Percentiles rank a stretch among this genome's conserved stretches.
phyloP scores from a whole-genome alignment of 1,140 invertebrate genomes.

The Trissolcus basalis region DNA sequence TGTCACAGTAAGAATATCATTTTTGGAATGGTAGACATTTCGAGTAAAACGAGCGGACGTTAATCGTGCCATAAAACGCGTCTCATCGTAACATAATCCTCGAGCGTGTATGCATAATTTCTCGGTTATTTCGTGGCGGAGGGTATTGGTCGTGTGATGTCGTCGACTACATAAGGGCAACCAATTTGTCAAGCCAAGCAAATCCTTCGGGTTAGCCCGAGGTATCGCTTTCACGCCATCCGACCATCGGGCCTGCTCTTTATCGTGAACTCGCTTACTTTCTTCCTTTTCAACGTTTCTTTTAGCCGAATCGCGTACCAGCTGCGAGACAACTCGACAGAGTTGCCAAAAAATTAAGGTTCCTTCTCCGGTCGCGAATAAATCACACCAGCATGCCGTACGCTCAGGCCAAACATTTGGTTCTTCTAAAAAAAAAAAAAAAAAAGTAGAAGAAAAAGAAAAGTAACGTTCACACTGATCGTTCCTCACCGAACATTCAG shows the following conservation, averaged over 20 bases:
- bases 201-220: slow-evolving; percentile 32
- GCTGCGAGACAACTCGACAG: slow-evolving; percentile 10
- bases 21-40: slow-evolving; percentile 22
- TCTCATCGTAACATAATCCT: slow-evolving; percentile 50
- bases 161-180: slow-evolving; percentile 42
- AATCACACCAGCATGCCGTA: slow-evolving; percentile 10
- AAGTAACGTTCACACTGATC: slow-evolving; percentile 12
- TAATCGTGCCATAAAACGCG: slow-evolving; percentile 41
- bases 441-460: no score
- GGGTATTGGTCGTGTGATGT: slow-evolving; percentile 46
- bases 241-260: slow-evolving; percentile 27
- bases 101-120: slow-evolving; percentile 36
- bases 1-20: slow-evolving; percentile 13
- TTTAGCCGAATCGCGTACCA: slow-evolving; percentile 15
- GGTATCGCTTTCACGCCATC: slow-evolving; percentile 59
- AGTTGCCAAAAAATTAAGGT: slow-evolving; percentile 38
- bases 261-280: slow-evolving; percentile 29
- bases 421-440: no score
- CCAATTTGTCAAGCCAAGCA: slow-evolving; percentile 56
- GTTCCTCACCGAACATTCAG: slow-evolving; percentile 18
- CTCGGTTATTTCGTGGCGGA: slow-evolving; percentile 39
- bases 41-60: slow-evolving; percentile 39
- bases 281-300: slow-evolving; percentile 27
- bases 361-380: slow-evolving; percentile 11
- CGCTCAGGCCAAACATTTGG: not conserved